These are phyloP conservation scores for Dunckerocampus dactyliophorus DNA, from an alignment of 2,113 vertebrate genomes.

Conservation along the genomic window DNA sequence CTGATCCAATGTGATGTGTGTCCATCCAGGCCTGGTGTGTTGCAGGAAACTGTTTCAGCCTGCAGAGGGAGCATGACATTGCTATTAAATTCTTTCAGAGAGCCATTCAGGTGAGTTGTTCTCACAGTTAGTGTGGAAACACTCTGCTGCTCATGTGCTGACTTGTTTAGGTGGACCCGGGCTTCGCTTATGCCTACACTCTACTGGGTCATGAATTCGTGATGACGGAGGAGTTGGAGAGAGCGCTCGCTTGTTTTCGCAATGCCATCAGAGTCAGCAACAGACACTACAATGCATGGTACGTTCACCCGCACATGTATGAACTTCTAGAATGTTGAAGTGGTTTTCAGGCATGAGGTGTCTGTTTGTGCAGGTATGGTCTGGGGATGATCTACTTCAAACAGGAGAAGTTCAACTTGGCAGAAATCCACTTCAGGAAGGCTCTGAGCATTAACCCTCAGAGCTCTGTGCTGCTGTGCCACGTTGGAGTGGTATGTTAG, in stretches of 20 bases:
- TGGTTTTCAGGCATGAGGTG: too few species aligned
- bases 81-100: slow-evolving; percentile 99
- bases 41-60: slow-evolving; percentile 97
- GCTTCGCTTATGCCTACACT: slow-evolving; percentile 96
- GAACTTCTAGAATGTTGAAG: too few species aligned
- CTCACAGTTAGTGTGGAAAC: not conserved
- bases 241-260: slow-evolving; percentile 92
- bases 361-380: slow-evolving; percentile 81
- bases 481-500: slow-evolving; percentile 91
- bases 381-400: slow-evolving; percentile 99
- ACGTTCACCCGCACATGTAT: not conserved
- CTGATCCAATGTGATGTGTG: not conserved
- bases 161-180: slow-evolving; percentile 82
- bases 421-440: slow-evolving; percentile 99
- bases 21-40: slow-evolving; percentile 90
- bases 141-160: too few species aligned
- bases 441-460: slow-evolving; percentile 98
- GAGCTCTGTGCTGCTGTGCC: slow-evolving; percentile 95
- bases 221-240: slow-evolving; percentile 93
- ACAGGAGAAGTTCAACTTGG: slow-evolving; percentile 97
- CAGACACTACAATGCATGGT: slow-evolving; percentile 91
- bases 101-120: slow-evolving; percentile 82
- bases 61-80: slow-evolving; percentile 96
- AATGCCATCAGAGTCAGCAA: slow-evolving; percentile 95
- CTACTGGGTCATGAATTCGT: slow-evolving; percentile 95